phyloP scores from a whole-genome alignment of 2,113 vertebrate species.

The Acinonyx jubatus region DNA sequence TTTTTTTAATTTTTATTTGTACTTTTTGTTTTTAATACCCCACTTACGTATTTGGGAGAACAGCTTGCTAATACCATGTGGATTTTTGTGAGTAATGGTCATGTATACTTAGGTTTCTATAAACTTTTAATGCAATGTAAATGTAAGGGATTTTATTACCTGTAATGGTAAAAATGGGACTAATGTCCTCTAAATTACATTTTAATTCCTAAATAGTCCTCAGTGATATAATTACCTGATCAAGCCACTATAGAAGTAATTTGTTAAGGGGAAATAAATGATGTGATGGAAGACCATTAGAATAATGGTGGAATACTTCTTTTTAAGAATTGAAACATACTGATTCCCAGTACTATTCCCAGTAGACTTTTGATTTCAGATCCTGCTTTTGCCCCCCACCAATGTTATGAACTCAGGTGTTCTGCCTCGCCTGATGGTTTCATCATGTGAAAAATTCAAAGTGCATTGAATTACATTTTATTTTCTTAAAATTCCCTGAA shows the following conservation, averaged over 20 bases:
- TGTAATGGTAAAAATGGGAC: neutral
- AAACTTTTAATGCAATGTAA: neutral
- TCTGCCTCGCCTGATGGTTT: neutral
- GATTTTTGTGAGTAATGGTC: neutral
- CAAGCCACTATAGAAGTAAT: neutral
- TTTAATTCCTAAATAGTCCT: neutral
- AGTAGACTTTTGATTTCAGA: neutral
- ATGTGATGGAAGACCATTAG: neutral
- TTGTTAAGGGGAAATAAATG: neutral
- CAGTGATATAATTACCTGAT: neutral
- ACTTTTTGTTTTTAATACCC: neutral
- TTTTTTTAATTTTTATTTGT: neutral
- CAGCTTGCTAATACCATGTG: neutral
- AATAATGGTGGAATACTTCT: neutral
- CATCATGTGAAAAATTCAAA: neutral
- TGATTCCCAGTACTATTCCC: neutral
- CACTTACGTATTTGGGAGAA: neutral
- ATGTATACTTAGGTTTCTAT: neutral
- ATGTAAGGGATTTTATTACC: neutral
- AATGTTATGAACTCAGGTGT: neutral
- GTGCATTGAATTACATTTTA: neutral
- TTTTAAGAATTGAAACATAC: neutral
- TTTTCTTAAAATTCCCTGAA: slow-evolving; percentile 9
- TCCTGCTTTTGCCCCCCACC: neutral
- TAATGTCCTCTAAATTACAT: neutral